phyloP scores from a whole-genome alignment of 2,888 invertebrate species.

The Clitarchus hookeri region DNA sequence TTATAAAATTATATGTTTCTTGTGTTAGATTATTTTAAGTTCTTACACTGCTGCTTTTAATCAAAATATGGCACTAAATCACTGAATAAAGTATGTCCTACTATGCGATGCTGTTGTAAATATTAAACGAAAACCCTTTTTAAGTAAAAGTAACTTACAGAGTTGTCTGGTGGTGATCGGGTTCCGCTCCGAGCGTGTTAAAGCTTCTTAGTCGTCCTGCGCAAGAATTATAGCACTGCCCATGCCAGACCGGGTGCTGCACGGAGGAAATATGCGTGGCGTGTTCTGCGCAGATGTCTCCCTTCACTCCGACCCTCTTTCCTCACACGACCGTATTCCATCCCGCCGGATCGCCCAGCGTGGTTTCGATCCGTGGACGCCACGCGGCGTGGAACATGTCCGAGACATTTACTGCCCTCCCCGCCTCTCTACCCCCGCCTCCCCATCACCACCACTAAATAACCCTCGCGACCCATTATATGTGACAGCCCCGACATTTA shows the following conservation, averaged over 20 bases:
- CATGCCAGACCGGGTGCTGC: background rate
- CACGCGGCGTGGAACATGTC: constrained; percentile 11
- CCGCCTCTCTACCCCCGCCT: background rate
- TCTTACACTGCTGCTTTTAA: too few species aligned
- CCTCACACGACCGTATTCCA: background rate
- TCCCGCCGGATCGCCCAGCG: background rate
- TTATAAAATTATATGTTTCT: too few species aligned
- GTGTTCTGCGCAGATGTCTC: background rate
- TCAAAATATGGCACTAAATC: too few species aligned
- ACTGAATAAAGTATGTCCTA: too few species aligned
- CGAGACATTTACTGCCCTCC: constrained; percentile 20
- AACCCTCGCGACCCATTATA: constrained; percentile 16
- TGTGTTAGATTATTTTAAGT: too few species aligned
- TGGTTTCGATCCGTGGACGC: background rate
- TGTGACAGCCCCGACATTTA: constrained; percentile 25
- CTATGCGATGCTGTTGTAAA: background rate
- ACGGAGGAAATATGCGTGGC: background rate
- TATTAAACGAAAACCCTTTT: background rate
- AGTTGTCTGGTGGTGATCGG: background rate
- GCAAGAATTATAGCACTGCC: background rate
- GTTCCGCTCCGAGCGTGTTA: background rate
- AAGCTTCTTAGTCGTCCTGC: background rate
- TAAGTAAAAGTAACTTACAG: background rate
- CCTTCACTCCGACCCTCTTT: background rate
- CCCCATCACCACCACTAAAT: constrained; percentile 17